Evolutionary conservation across 2,113 vertebrate species (phyloP).

Genomic region (Suricata suricatta): DNA sequence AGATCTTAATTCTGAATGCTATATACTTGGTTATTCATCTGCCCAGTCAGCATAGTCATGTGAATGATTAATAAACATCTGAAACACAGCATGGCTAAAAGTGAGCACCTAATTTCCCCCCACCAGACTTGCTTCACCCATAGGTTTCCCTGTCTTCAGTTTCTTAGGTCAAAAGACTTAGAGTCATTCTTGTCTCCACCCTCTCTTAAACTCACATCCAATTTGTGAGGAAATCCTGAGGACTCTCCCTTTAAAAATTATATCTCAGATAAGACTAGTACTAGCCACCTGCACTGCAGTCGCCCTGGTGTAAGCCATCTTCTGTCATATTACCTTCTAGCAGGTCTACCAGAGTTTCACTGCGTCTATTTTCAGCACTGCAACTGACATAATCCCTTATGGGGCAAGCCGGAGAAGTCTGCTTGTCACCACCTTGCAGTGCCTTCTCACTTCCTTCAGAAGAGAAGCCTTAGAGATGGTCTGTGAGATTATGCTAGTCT

Average conservation of each 20-base stretch:
- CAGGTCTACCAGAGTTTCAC: background rate
- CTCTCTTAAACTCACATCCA: background rate
- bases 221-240: background rate
- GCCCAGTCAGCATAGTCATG: background rate
- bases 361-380: background rate
- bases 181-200: background rate
- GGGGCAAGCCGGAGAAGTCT: background rate
- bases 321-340: background rate
- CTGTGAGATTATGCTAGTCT: too few relatives aligned
- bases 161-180: background rate
- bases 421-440: background rate
- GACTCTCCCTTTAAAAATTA: background rate
- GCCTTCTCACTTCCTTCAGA: background rate
- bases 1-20: background rate
- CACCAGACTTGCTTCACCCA: background rate
- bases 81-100: background rate
- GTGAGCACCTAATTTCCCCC: background rate
- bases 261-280: background rate
- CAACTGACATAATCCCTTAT: background rate
- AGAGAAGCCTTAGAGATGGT: background rate
- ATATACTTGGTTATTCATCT: background rate
- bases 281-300: too few relatives aligned
- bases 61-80: background rate
- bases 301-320: background rate
- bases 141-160: background rate